Conservation (phyloP, 1,140 invertebrate species). For the Macrostomum lignano region DNA sequence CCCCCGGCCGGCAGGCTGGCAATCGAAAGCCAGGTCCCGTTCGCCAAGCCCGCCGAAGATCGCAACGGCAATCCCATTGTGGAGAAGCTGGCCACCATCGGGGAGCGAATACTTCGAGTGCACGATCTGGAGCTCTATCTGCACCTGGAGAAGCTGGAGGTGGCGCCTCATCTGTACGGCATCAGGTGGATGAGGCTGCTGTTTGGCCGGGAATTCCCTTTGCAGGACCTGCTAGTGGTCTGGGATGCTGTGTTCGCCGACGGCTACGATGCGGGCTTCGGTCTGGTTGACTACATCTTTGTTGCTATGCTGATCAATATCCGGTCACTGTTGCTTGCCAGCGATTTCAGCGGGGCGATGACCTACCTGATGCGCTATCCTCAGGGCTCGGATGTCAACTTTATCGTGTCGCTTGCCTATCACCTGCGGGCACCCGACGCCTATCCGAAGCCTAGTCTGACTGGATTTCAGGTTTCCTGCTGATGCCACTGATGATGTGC, state of each 20-base stretch:
- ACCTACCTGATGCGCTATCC: too few species aligned
- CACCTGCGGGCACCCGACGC: too few species aligned
- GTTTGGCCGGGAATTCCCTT: slow-evolving; percentile 47
- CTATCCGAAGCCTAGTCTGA: too few species aligned
- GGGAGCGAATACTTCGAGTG: slow-evolving; percentile 37
- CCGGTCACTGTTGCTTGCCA: too few species aligned
- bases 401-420: too few species aligned
- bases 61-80: slow-evolving; percentile 34
- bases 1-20: too few species aligned
- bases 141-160: slow-evolving; percentile 39
- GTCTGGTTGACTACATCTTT: slow-evolving; percentile 43
- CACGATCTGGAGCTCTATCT: slow-evolving; percentile 37
- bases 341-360: too few species aligned
- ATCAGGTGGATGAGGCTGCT: slow-evolving; percentile 51
- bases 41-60: slow-evolving; percentile 20
- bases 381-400: too few species aligned
- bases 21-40: too few species aligned
- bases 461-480: too few species aligned
- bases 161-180: slow-evolving; percentile 46
- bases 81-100: slow-evolving; percentile 38
- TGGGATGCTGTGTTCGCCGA: slow-evolving; percentile 54
- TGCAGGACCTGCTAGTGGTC: slow-evolving; percentile 40
- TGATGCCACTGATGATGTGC: too few species aligned
- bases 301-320: slow-evolving; percentile 45
- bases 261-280: slow-evolving; percentile 37